These are phyloP conservation scores for Eupithecia subfuscata DNA, from an alignment of 2,888 invertebrate genomes.

Conservation along the genomic window DNA sequence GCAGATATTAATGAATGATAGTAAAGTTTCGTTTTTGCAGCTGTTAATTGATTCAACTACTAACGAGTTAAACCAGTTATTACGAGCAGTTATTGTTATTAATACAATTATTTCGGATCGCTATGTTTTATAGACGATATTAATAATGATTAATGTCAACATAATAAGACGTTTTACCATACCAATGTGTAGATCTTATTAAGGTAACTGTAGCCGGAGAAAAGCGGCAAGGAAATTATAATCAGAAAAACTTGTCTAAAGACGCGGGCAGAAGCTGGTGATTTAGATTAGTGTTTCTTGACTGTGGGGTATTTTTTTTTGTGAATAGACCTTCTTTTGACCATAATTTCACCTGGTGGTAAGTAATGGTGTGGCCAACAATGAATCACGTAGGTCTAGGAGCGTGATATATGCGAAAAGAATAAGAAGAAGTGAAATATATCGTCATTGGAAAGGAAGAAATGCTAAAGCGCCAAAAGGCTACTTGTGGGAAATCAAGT, in stretches of 20 bases:
- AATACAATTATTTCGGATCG: conserved; percentile 18
- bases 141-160: conserved; percentile 6
- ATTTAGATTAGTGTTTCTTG: background rate
- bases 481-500: too few species aligned
- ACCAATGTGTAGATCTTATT: background rate
- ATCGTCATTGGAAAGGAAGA: too few species aligned
- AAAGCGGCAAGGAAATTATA: background rate
- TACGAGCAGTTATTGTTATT: conserved; percentile 8
- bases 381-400: background rate
- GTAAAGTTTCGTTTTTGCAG: background rate
- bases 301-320: background rate
- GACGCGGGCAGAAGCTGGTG: background rate
- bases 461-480: too few species aligned
- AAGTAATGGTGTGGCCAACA: background rate
- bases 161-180: background rate
- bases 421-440: too few species aligned
- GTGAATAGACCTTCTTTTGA: background rate
- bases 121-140: conserved; percentile 9
- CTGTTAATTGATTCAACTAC: conserved; percentile 19
- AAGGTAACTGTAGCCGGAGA: background rate
- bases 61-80: conserved; percentile 20
- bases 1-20: background rate
- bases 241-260: background rate
- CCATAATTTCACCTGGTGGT: background rate
- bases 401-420: too few species aligned